Evolutionary conservation across 2,888 invertebrate genomes (phyloP), one percentile per base, ranked within the genome.

Genomic region (Portevinia maculata): DNA sequence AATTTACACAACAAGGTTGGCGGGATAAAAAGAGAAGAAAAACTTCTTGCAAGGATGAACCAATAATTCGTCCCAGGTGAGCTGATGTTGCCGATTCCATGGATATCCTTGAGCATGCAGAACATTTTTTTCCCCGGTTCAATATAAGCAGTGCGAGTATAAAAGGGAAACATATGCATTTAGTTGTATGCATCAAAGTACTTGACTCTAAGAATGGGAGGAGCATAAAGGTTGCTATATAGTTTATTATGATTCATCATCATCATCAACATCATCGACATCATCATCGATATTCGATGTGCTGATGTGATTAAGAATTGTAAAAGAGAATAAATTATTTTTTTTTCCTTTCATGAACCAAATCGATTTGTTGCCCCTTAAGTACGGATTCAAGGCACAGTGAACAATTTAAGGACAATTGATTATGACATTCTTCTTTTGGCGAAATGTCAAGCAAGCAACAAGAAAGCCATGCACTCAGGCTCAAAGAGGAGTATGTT

Each of bases 51-150:
- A 55, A 64, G 70, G 76, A 83, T 76, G 81, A 83, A 83, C 65
- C 71, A 76, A 78, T 83, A 78, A 83, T 73, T 78, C 44, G 50
- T 67, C 78, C 55, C 67, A 71, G 73, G 71, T 78, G 76, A 62
- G 55, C 65, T 65, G 78, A 76, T 60, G 60, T 32, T 79, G 76
- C 64, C 50, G 81, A 65, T 81, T 76, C 52, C 32, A 53, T 55
- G 62, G 60, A 28, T 44, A 62, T 57, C 24, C 13, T 50, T 55
- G 53, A 64, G 28, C 32, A 57, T 55, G 41, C 21, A 53, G 17
- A 46, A 24, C 21, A 13, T 57, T 44, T 0, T 60, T 57, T 76
- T 53, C n/a, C n/a, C n/a, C n/a, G n/a, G 17, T 55, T 39, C 17
- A 53, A 46, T 60, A 15, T 44, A 55, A 46, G 13, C 11, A 44